Conservation (phyloP, 2,797 vertebrate species). For the Phyllotis vaccarum region DNA sequence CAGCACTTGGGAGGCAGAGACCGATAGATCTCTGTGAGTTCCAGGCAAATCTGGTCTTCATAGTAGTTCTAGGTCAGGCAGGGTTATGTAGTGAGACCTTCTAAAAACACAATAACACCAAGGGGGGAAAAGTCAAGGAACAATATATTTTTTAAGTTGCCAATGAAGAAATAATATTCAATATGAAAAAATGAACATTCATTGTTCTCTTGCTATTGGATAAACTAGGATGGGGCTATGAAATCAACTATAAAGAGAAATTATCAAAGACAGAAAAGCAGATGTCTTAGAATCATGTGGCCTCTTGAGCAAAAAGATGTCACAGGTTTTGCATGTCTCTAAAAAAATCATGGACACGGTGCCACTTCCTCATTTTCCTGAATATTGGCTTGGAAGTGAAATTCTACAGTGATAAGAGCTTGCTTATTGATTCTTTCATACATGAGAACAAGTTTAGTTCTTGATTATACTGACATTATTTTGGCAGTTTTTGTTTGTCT, state of each 20-base stretch:
- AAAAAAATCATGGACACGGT: background rate
- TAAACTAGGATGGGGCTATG: background rate
- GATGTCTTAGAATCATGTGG: background rate
- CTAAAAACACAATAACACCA: background rate
- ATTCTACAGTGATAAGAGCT: background rate
- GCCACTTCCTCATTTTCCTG: background rate
- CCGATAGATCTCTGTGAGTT: no score
- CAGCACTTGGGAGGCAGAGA: background rate
- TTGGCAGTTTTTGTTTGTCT: background rate
- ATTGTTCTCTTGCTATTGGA: background rate
- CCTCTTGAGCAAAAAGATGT: slow-evolving; percentile 17
- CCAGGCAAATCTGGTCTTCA: background rate
- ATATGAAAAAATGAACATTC: background rate
- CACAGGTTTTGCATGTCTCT: background rate
- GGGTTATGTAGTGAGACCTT: background rate
- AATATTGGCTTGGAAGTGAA: slow-evolving; percentile 20
- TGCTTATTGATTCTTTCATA: background rate
- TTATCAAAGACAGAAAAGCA: background rate
- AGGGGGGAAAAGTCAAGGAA: background rate
- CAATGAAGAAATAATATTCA: background rate
- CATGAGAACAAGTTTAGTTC: background rate
- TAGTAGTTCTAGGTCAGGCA: background rate
- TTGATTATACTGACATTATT: background rate
- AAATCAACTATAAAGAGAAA: slow-evolving; percentile 31
- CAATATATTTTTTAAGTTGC: background rate